These are phyloP conservation scores for Jaculus jaculus DNA, from an alignment of 2,113 vertebrate species.

Conservation along the genomic window DNA sequence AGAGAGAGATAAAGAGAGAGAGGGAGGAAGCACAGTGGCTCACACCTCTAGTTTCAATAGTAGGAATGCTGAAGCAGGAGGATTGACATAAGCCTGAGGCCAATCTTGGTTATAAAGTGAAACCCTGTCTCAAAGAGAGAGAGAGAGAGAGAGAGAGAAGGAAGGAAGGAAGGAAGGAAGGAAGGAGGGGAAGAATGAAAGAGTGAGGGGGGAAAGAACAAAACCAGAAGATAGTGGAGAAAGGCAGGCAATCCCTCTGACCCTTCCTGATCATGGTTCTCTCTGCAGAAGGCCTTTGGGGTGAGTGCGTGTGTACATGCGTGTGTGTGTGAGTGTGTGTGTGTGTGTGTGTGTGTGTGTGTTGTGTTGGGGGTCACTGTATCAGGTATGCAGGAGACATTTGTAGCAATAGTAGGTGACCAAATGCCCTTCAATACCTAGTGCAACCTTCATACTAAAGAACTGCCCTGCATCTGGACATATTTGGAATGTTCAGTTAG, in stretches of 20 bases:
- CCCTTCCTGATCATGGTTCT: background rate
- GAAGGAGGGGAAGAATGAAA: no score
- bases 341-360: background rate
- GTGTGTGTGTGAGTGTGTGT: background rate
- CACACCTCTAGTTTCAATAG: background rate
- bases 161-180: no score
- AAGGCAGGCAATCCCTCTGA: background rate
- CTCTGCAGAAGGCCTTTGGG: background rate
- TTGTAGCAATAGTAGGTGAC: background rate
- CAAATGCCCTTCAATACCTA: background rate
- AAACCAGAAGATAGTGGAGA: background rate
- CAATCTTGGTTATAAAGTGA: background rate
- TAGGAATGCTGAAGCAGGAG: background rate
- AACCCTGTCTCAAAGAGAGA: background rate
- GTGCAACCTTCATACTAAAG: background rate
- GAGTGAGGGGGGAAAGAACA: background rate
- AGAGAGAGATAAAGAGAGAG: background rate
- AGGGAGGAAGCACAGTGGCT: background rate
- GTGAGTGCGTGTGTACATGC: background rate
- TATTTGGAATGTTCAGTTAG: background rate
- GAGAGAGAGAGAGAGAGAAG: no score
- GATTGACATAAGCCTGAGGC: background rate
- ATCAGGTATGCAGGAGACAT: background rate
- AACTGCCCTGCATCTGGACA: background rate
- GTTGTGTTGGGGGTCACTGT: background rate